Evolutionary conservation across 2,113 vertebrate species (phyloP).

Genomic region (Spermophilus dauricus): DNA sequence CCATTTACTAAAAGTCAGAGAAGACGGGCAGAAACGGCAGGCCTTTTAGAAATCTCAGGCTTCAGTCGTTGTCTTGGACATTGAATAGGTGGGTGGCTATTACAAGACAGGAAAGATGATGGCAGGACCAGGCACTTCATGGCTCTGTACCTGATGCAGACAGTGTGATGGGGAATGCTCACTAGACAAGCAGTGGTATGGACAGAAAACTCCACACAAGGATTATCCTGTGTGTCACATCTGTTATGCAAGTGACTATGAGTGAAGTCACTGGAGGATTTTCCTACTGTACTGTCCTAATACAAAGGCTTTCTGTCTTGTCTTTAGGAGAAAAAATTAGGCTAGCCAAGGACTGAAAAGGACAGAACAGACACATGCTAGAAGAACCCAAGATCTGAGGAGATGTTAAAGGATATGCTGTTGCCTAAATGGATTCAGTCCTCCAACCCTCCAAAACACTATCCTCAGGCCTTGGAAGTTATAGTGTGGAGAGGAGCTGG

Average conservation of each 20-base stretch:
- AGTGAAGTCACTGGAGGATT: slow-evolving; percentile 45
- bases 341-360: slow-evolving; percentile 21
- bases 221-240: background rate
- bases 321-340: background rate
- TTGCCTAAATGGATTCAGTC: background rate
- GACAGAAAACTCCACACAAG: background rate
- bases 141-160: background rate
- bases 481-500: background rate
- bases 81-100: background rate
- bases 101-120: background rate
- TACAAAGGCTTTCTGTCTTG: slow-evolving; percentile 7
- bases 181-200: background rate
- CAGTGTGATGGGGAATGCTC: background rate
- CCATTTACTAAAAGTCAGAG: background rate
- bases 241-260: background rate
- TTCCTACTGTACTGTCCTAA: slow-evolving; percentile 31
- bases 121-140: background rate
- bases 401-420: background rate
- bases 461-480: background rate
- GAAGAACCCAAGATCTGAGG: background rate
- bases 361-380: background rate
- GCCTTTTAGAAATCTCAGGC: background rate
- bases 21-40: background rate
- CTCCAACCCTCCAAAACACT: background rate
- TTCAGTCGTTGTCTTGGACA: background rate